Base-by-base conservation (phyloP, 2,797 vertebrate species). In the Xiphophorus birchmanni region DNA sequence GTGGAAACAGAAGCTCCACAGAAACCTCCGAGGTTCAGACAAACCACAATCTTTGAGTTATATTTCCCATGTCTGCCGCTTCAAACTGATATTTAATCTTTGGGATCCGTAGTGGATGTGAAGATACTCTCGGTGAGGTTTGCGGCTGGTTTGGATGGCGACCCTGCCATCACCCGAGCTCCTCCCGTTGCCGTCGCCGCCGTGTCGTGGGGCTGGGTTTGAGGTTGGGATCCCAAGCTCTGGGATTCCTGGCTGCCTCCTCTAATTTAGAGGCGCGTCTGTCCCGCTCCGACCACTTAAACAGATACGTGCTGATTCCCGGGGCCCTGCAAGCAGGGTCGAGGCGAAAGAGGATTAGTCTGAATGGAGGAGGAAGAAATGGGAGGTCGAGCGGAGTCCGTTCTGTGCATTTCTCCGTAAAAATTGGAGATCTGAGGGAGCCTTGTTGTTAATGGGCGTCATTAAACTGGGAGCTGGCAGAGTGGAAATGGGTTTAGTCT, bases 391-490 rank as follows among this genome's bases (percentile, higher is more conserved):
- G 15, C 4, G 32, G 80, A 77, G 83, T 86, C 88, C 67, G 84
- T 85, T 88, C 85, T 86, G 87, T 86, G 85, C 79, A 87, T 90
- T 88, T 84, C 74, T 77, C 72, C 75, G 83, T 91, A 86, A 74
- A 89, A 90, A 92, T 89, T 63, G 77, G 54, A 80, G 85, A 92
- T 92, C 78, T 86, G 82, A 92, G 89, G 80, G 65, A 84, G 78
- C 32, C 18, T 67, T 63, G 83, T 80, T 13, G 83, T 82, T 90
- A 83, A 86, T 82, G 86, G 60, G 78, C 29, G 17, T 89, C 91
- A 87, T 92, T 92, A 89, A 87, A 86, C 84, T 29, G 29, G 82
- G 75, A 87, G 83, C 83, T 58, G 79, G 76, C 79, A 73, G 85
- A 78, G 83, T 86, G 87, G 88, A 87, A 88, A 87, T 84, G 80